Evolutionary conservation across 2,888 invertebrate species (phyloP).

Genomic region (Lasioglossum lativentre): DNA sequence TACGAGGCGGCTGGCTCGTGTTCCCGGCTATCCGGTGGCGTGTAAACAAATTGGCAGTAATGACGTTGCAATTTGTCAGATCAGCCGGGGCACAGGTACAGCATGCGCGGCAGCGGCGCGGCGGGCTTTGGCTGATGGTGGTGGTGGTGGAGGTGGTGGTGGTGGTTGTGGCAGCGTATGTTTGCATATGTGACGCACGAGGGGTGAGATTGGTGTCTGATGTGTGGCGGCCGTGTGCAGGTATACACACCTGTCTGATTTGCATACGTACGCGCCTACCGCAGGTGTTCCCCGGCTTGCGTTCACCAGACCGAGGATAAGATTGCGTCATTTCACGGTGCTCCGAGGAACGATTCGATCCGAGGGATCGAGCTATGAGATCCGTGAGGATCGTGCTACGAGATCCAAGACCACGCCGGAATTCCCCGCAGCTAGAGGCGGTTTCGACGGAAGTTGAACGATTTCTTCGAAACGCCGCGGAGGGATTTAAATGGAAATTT

Average conservation of each 20-base stretch:
- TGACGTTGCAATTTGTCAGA: slow-evolving; percentile 83
- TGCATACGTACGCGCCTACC: slow-evolving; percentile 61
- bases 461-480: slow-evolving; percentile 9
- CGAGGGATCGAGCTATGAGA: neutral
- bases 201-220: slow-evolving; percentile 67
- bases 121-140: neutral
- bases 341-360: slow-evolving; percentile 47
- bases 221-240: slow-evolving; percentile 49
- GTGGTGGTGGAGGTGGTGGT: neutral
- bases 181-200: slow-evolving; percentile 55
- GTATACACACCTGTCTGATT: slow-evolving; percentile 67
- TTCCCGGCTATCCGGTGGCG: slow-evolving; percentile 77
- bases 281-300: slow-evolving; percentile 43
- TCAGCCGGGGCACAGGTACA: slow-evolving; percentile 65
- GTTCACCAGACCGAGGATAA: slow-evolving; percentile 33
- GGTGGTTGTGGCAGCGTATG: slow-evolving; percentile 32
- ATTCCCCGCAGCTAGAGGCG: neutral
- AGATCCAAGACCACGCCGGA: neutral
- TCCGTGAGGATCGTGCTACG: slow-evolving; percentile 14
- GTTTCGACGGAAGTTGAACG: neutral
- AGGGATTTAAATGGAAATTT: slow-evolving; percentile 23
- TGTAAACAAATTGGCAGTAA: slow-evolving; percentile 83
- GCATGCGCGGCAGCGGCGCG: neutral
- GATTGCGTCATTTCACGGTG: slow-evolving; percentile 49
- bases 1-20: slow-evolving; percentile 66